These are phyloP conservation scores for Julus scandinavius DNA, from an alignment of 2,888 invertebrate genomes.

Conservation along the genomic window DNA sequence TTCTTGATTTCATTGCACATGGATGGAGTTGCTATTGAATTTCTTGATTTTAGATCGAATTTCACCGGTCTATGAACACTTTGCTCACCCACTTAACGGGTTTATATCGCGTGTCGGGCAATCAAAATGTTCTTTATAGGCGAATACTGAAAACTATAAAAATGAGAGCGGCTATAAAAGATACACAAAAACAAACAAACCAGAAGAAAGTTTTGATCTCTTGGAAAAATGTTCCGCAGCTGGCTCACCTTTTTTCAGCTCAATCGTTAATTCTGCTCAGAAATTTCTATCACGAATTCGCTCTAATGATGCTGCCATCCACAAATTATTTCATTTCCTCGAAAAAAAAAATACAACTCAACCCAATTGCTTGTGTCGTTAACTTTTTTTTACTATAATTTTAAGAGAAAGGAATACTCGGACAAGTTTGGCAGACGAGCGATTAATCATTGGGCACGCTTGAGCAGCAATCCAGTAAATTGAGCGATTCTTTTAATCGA, in stretches of 20 bases:
- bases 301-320: conserved; percentile 15
- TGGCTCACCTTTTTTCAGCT: background rate
- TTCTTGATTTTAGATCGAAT: background rate
- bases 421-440: background rate
- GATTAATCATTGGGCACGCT: background rate
- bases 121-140: conserved; percentile 36
- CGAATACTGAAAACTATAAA: background rate
- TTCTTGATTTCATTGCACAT: background rate
- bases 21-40: background rate
- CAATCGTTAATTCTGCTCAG: background rate
- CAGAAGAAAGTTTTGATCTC: conserved; percentile 22
- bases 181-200: conserved; percentile 26
- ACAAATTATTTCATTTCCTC: conserved; percentile 28
- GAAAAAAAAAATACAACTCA: background rate
- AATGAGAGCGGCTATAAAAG: background rate
- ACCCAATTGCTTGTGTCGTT: background rate
- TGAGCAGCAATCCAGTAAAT: too few species aligned
- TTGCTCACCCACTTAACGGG: background rate
- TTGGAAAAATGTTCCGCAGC: background rate
- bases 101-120: conserved; percentile 1
- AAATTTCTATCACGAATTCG: background rate
- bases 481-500: too few species aligned
- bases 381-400: background rate
- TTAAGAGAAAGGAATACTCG: background rate
- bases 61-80: background rate